Evolutionary conservation across 2,797 vertebrate genomes (phyloP).

Genomic region (Babyrousa celebensis): DNA sequence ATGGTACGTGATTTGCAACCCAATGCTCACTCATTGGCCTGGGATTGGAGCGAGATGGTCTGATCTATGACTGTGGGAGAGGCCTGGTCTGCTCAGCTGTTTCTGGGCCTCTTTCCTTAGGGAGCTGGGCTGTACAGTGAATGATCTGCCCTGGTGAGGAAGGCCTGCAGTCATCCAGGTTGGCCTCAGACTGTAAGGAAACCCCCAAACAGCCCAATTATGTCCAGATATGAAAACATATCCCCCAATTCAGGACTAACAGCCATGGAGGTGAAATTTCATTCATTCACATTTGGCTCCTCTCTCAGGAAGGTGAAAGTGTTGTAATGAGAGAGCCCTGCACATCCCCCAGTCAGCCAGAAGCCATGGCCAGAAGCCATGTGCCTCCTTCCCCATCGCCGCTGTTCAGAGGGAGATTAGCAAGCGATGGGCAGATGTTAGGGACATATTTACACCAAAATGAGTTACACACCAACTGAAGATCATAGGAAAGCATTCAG

Average conservation of each 20-base stretch:
- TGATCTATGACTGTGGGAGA: too few species aligned
- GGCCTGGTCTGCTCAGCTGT: too few species aligned
- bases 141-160: neutral
- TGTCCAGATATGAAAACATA: neutral
- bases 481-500: neutral
- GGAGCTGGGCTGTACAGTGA: accelerated
- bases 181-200: neutral
- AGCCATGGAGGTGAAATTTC: neutral
- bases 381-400: neutral
- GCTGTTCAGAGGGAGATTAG: neutral
- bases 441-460: neutral
- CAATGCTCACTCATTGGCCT: neutral
- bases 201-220: neutral
- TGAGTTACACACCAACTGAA: neutral
- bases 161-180: accelerated
- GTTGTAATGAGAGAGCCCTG: neutral
- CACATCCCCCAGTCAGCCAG: neutral
- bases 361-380: neutral
- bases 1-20: neutral
- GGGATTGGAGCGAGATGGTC: neutral
- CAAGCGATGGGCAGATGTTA: neutral
- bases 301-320: conserved; percentile 19
- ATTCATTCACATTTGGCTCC: neutral
- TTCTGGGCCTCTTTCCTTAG: neutral
- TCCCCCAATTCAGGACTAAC: neutral